These are phyloP conservation scores for Oasisia sp. DNA, from an alignment of 2,888 invertebrate genomes.

Conservation along the genomic window DNA sequence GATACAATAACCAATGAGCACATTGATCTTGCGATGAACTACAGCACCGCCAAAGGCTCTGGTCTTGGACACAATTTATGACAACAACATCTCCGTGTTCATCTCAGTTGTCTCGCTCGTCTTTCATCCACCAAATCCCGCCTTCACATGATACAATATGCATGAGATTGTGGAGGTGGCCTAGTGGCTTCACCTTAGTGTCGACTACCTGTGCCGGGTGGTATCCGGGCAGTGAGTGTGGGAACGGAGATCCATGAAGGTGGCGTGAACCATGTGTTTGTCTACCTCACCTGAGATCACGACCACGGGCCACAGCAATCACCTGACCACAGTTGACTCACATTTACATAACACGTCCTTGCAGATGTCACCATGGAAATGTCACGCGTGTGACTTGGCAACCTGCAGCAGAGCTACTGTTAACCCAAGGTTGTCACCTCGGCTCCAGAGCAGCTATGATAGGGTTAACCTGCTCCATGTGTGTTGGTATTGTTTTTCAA, in stretches of 20 bases:
- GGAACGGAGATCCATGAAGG: background rate
- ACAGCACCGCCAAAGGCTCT: background rate
- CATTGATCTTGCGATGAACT: background rate
- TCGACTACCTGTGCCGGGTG: background rate
- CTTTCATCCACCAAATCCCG: background rate
- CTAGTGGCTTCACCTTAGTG: background rate
- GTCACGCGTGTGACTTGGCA: background rate
- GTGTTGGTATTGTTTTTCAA: background rate
- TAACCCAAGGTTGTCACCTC: background rate
- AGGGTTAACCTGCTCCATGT: background rate
- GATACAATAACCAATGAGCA: background rate
- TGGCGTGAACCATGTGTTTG: background rate
- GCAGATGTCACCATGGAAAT: background rate
- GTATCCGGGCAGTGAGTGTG: background rate
- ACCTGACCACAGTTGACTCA: background rate
- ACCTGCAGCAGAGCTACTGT: background rate
- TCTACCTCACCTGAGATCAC: background rate
- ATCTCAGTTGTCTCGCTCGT: background rate
- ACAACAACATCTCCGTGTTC: background rate
- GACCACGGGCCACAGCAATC: background rate
- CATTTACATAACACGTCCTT: background rate
- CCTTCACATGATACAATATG: background rate
- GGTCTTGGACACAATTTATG: background rate
- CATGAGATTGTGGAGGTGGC: background rate
- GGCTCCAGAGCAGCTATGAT: background rate